These are phyloP conservation scores for Pachycephala philippinensis DNA, from an alignment of 2,113 vertebrate species.

Conservation along the genomic window DNA sequence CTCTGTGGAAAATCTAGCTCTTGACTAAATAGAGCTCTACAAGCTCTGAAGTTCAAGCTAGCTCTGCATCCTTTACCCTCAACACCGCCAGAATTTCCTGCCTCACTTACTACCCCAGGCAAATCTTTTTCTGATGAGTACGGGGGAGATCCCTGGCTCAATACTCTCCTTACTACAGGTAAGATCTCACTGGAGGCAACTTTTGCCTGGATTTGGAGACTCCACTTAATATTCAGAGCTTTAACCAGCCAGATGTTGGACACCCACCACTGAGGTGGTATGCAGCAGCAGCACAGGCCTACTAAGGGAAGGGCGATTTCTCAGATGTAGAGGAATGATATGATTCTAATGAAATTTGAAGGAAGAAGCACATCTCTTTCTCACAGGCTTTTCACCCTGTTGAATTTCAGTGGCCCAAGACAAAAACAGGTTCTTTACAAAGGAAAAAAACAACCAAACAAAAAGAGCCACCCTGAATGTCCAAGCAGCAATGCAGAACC, in stretches of 20 bases:
- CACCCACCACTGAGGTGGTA: neutral
- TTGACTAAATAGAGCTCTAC: neutral
- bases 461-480: neutral
- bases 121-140: neutral
- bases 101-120: neutral
- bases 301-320: neutral
- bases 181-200: neutral
- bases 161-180: fast-evolving
- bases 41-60: neutral
- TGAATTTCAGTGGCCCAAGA: neutral
- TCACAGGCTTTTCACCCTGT: neutral
- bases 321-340: neutral
- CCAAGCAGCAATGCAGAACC: neutral
- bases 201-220: neutral
- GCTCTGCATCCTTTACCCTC: neutral
- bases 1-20: neutral
- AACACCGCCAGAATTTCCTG: neutral
- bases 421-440: neutral
- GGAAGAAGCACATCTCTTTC: neutral
- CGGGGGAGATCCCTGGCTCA: neutral
- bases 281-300: neutral
- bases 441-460: neutral
- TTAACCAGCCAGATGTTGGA: neutral
- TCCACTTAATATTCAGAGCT: neutral
- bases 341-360: neutral